Conservation (phyloP, 53 echinoderm and acorn worm species). For the Stichopus horrens region DNA sequence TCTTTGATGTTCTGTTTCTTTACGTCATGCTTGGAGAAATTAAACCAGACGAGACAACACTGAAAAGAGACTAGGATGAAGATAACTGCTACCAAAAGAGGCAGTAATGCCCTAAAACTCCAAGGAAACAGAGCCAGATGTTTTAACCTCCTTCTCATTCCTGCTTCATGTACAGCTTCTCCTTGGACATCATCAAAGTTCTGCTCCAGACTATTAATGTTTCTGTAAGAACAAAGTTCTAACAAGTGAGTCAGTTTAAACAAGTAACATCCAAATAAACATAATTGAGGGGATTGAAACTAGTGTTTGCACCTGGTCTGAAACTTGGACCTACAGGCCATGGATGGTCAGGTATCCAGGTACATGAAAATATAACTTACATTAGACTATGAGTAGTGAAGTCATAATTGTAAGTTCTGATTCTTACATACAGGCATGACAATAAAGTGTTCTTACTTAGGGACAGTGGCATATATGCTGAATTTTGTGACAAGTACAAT, state of each 20-base stretch:
- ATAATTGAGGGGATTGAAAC: background rate
- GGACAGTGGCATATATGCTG: too few species aligned
- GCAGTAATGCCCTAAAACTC: background rate
- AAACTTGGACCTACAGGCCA: too few species aligned
- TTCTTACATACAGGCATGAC: too few species aligned
- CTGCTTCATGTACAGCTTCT: background rate
- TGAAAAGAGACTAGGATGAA: conserved; percentile 1
- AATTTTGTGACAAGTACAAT: too few species aligned
- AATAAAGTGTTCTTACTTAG: too few species aligned
- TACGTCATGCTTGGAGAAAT: conserved; percentile 1
- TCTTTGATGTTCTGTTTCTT: conserved; percentile 3
- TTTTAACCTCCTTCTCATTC: background rate
- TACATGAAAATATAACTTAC: too few species aligned
- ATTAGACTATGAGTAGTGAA: too few species aligned
- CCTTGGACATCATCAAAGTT: background rate
- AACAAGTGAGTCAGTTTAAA: background rate
- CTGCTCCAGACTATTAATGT: background rate
- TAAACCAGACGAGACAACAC: conserved; percentile 5
- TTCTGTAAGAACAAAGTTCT: background rate
- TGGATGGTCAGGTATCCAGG: too few species aligned
- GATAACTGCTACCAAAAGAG: background rate
- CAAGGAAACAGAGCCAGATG: background rate
- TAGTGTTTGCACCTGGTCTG: too few species aligned
- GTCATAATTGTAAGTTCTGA: too few species aligned
- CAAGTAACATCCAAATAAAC: background rate